These are phyloP conservation scores for Podarcis lilfordi DNA, from an alignment of 2,797 vertebrate genomes.

Conservation along the genomic window DNA sequence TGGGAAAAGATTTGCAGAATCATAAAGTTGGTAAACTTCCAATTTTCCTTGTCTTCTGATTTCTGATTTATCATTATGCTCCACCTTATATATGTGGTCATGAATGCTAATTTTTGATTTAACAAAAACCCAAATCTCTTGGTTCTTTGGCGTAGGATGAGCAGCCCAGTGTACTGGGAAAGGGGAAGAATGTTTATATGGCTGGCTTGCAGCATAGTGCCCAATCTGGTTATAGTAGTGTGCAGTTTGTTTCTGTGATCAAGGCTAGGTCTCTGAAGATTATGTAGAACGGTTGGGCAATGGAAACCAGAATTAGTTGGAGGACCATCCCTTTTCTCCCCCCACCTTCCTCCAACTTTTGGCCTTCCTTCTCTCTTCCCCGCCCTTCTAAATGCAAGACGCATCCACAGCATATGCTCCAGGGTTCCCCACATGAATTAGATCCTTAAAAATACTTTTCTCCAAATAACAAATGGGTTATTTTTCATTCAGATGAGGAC, in stretches of 20 bases:
- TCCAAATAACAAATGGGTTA: accelerated
- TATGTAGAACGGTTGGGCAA: neutral
- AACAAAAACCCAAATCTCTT: neutral
- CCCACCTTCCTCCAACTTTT: no score
- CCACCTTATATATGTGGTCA: neutral
- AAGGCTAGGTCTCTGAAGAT: neutral
- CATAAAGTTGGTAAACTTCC: neutral
- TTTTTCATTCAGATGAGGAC: constrained; percentile 88
- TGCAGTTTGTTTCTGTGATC: neutral
- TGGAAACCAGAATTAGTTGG: no score
- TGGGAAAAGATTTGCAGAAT: neutral
- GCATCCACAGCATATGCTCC: no score
- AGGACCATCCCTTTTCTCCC: no score
- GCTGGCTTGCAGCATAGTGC: neutral
- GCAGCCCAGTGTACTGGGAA: neutral
- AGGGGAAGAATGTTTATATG: neutral
- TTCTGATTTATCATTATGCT: neutral
- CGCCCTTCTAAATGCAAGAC: no score
- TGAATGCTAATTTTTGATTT: neutral
- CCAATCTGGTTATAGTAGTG: no score
- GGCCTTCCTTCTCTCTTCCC: no score
- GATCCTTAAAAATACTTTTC: neutral
- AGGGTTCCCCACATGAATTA: no score
- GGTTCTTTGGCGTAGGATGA: no score
- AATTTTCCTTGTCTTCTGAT: neutral